A percentile compares a stretch with the other conserved stretches of the same genome.
phyloP scores from a whole-genome alignment of 2,113 vertebrate species.

The Collichthys lucidus region DNA sequence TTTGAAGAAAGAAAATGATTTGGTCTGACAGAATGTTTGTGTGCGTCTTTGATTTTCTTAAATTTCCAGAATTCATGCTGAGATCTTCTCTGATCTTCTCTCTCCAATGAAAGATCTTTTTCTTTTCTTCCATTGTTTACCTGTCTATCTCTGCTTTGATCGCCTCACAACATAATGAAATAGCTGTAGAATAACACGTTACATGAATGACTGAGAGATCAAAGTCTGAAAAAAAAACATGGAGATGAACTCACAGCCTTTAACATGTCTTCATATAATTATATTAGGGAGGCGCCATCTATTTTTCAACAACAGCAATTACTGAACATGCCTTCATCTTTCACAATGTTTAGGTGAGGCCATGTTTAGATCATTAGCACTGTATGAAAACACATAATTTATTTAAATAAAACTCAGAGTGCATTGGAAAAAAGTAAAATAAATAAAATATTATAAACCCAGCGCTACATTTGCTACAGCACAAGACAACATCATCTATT shows the following conservation, averaged over 20 bases:
- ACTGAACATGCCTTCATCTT: background rate
- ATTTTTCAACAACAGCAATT: background rate
- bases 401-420: background rate
- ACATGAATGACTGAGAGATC: background rate
- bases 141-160: background rate
- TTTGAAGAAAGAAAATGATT: background rate
- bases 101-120: background rate
- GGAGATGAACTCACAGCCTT: background rate
- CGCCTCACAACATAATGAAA: background rate
- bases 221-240: background rate
- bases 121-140: background rate
- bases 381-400: background rate
- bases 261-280: background rate
- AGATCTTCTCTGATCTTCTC: constrained; percentile 3
- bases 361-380: background rate
- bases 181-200: background rate
- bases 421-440: background rate
- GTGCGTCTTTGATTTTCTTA: background rate
- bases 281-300: background rate
- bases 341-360: background rate
- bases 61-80: background rate
- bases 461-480: background rate
- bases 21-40: background rate
- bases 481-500: background rate
- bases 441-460: background rate